Percentiles rank a stretch among this genome's conserved stretches.
These are phyloP conservation scores for Hypanus sabinus DNA, from an alignment of 2,113 vertebrate species.

Conservation along the genomic window DNA sequence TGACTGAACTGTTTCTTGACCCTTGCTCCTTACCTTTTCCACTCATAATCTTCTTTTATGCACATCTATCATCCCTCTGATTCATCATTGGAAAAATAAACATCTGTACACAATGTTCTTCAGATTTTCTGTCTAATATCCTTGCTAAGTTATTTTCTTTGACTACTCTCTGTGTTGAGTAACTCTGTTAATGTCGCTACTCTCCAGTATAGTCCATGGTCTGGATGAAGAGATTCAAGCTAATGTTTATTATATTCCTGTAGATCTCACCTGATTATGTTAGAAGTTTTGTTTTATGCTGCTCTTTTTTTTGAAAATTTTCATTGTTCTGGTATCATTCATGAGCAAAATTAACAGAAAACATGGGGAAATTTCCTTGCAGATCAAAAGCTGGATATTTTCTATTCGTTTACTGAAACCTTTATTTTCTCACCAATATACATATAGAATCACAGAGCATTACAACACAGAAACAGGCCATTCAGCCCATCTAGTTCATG, in stretches of 20 bases:
- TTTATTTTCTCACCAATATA: no score
- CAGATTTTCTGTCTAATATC: not conserved
- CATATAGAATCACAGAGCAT: no score
- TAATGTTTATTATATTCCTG: not conserved
- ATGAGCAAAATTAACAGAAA: no score
- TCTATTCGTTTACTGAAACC: no score
- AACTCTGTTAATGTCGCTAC: not conserved
- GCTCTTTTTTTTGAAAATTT: not conserved
- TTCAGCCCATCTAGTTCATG: no score
- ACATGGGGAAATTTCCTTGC: no score
- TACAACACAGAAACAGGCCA: no score
- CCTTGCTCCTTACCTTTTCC: not conserved
- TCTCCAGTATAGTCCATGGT: not conserved
- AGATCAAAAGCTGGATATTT: no score
- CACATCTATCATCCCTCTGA: not conserved
- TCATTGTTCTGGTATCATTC: not conserved
- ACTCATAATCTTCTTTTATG: not conserved
- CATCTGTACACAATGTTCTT: not conserved
- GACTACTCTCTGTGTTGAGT: not conserved
- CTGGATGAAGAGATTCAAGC: not conserved
- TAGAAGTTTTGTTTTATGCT: not conserved
- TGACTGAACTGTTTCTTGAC: not conserved
- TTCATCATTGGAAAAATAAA: not conserved
- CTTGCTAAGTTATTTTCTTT: not conserved
- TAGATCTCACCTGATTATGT: not conserved